These are phyloP conservation scores for Apis laboriosa DNA, from an alignment of 1,140 invertebrate genomes.

Conservation along the genomic window DNA sequence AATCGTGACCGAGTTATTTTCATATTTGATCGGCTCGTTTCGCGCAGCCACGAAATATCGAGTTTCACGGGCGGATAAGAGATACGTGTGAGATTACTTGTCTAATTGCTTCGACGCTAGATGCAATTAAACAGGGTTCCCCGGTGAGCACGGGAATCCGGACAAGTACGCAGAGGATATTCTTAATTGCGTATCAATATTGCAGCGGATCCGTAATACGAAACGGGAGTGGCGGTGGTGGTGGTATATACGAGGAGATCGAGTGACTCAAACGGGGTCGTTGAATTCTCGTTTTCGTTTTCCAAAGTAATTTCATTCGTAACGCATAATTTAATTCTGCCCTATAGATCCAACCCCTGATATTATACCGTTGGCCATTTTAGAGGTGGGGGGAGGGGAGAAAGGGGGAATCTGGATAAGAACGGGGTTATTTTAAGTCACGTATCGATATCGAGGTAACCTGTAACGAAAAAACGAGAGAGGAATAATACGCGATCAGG, in stretches of 20 bases:
- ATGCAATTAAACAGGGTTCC: constrained; percentile 27
- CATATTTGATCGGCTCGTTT: neutral
- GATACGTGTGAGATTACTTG: constrained; percentile 35
- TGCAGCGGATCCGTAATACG: neutral
- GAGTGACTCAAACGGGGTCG: too few relatives aligned
- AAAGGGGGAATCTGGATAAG: constrained; percentile 13
- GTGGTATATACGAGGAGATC: too few relatives aligned
- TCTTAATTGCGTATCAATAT: neutral
- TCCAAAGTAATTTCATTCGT: too few relatives aligned
- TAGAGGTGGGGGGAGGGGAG: too few relatives aligned
- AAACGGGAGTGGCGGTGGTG: neutral
- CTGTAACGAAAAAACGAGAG: neutral
- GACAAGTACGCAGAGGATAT: neutral
- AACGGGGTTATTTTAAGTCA: constrained; percentile 22
- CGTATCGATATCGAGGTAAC: neutral
- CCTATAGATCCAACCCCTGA: too few relatives aligned
- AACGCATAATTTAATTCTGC: too few relatives aligned
- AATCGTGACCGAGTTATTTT: neutral
- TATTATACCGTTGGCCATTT: too few relatives aligned
- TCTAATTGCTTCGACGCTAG: constrained; percentile 32
- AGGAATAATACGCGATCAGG: neutral
- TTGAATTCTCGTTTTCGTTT: too few relatives aligned
- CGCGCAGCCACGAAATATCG: neutral
- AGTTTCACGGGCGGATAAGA: constrained; percentile 17
- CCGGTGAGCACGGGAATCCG: neutral